Base-by-base conservation (phyloP, 64 coral and sea anemone genomes). In the Porites lutea region DNA sequence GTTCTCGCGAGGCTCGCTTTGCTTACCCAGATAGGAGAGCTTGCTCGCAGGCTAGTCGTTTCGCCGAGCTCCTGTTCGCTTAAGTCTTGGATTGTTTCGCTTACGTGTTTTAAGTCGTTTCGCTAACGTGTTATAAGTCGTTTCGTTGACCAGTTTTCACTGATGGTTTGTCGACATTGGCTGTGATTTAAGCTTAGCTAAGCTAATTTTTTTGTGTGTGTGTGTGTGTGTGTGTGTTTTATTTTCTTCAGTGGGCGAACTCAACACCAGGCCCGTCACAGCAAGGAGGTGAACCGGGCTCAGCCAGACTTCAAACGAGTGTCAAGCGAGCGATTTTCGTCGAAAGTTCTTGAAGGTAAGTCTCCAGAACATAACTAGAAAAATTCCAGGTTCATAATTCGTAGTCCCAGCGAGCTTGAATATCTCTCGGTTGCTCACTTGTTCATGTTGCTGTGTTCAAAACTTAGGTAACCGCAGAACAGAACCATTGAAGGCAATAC, bases 321-420 rank as follows among this genome's bases (percentile, higher is more conserved):
- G 18, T 94, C 95, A 61, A 97, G 95, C 92, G 94, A 97, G 86
- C 82, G 95, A 16, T 97, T 97, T 52, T 97, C 95, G 48, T 77
- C 83, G 0, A 97, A 83, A 91, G 92, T 97, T 16, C 92, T 97
- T 55, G 95, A 97, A 77, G 90, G 95, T 97, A 88, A 97, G 95
- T 91, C 3, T 37, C 27, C 27, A 37, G 27, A 37, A 37, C 27
- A 37, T 0, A 37, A 37, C 27, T 37, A 37, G 27, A 1, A 37
- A 82, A 82, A 22, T 82, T 58, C 53, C 23, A 27, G 27, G 0
- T 37, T 37, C 27, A 37, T 37, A 37, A 37, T 37, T 37, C 27
- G 27, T 37, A 37, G 27, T 37, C 27, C 27, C 27, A 37, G 27
- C 27, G 27, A 37, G 27, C 27, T 37, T 37, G 27, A 37, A 37